These are phyloP conservation scores for Callorhinus ursinus DNA, from an alignment of 2,113 vertebrate species.

Conservation along the genomic window DNA sequence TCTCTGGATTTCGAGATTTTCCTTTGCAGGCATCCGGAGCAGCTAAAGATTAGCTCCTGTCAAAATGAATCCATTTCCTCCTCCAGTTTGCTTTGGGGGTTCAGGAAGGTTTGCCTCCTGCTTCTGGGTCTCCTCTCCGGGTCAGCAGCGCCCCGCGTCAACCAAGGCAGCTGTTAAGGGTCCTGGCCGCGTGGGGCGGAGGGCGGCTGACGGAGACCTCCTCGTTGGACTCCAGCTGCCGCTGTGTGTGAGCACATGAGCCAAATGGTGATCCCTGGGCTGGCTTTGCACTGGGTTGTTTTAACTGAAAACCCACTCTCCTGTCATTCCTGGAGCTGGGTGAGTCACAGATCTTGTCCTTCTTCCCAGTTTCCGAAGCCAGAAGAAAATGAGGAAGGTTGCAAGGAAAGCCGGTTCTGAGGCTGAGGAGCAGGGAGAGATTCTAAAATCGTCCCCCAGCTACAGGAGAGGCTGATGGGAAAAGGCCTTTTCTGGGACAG, in stretches of 20 bases:
- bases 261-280: neutral
- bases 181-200: accelerated
- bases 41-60: slow-evolving; percentile 46
- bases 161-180: neutral
- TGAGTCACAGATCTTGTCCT: neutral
- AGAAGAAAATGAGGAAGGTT: neutral
- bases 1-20: neutral
- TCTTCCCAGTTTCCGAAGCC: neutral
- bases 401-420: neutral
- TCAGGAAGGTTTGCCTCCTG: neutral
- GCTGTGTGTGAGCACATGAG: no score
- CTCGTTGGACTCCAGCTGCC: neutral
- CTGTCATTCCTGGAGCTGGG: neutral
- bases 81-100: neutral
- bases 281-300: neutral
- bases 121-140: neutral
- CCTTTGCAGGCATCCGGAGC: slow-evolving; percentile 36
- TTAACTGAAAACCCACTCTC: neutral
- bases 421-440: neutral
- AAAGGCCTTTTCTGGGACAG: neutral
- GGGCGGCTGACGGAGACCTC: neutral
- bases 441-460: neutral
- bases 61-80: slow-evolving; percentile 63
- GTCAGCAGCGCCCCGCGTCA: neutral
- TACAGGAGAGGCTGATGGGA: neutral